Evolutionary conservation across 1,140 invertebrate genomes (phyloP), one percentile per base, ranked within the genome.

Genomic region (Orussus abietinus): DNA sequence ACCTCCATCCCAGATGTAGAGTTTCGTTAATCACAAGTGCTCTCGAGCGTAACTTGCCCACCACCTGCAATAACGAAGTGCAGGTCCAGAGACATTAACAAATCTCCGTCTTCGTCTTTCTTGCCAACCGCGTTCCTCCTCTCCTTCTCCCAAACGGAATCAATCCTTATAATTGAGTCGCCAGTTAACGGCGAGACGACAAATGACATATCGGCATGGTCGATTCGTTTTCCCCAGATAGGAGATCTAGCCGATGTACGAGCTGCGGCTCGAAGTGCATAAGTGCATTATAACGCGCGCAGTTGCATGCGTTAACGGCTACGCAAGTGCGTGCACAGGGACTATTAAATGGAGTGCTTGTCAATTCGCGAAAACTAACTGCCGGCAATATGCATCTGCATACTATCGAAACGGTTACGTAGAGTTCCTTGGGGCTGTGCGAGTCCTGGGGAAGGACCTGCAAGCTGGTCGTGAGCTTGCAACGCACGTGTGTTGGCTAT

Each of bases 161-260:
- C n/a, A n/a, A n/a, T 21, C 15, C 29, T 37, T 51, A 60, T 64
- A 62, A 64, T 64, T 62, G 59, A 64, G 62, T 64, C 53, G 47
- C 59, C 42, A 36, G 41, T 48, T 49, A 51, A 25, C 34, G 30
- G 31, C 13, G 29, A 51, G 42, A 32, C 43, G 49, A 62, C 57
- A 58, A 60, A 58, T 58, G 53, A 62, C 56, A 49, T 56, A 59
- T 62, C 57, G 53, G 41, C 43, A n/a, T 14, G 22, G 36, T 39
- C 47, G 47, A 57, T 59, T 56, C 46, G 50, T 58, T 62, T n/a
- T 58, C 51, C 47, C 40, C 45, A 60, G 59, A 64, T 64, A 62
- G 52, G 39, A 38, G 49, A 64, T 60, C 59, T 64, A 52, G 56
- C 54, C 30, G 53, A 49, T 49, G 42, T 50, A 53, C 45, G 47